A percentile compares a stretch with the other conserved stretches of the same genome.
Conservation (phyloP, 2,113 vertebrate genomes). For the Ictalurus furcatus region DNA sequence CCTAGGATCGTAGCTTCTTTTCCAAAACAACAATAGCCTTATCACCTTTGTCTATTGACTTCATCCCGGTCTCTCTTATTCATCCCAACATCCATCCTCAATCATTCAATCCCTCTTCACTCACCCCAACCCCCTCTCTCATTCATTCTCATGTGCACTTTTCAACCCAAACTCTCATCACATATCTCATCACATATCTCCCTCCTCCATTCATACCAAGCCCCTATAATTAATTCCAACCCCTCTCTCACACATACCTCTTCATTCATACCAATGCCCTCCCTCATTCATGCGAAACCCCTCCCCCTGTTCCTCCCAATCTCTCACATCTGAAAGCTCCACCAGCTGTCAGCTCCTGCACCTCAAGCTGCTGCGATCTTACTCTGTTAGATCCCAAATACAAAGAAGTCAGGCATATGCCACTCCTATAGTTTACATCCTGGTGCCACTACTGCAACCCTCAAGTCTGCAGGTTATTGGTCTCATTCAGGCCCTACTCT, state of each 20-base stretch:
- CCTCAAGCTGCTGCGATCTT: neutral
- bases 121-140: neutral
- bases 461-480: neutral
- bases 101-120: neutral
- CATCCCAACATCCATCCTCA: neutral
- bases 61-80: neutral
- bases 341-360: neutral
- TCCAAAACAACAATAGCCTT: neutral
- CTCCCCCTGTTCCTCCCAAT: neutral
- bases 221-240: neutral
- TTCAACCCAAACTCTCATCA: neutral
- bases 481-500: neutral
- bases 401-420: neutral
- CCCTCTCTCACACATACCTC: neutral
- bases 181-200: neutral
- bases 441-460: neutral
- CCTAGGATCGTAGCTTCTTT: neutral
- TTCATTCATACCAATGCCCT: neutral
- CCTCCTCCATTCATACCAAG: neutral
- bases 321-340: neutral
- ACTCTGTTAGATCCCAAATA: neutral
- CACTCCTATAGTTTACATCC: neutral
- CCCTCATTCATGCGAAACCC: neutral
- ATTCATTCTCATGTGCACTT: neutral
- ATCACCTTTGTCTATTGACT: neutral